phyloP scores from a whole-genome alignment of 2,113 vertebrate genomes.

The Eretmochelys imbricata region DNA sequence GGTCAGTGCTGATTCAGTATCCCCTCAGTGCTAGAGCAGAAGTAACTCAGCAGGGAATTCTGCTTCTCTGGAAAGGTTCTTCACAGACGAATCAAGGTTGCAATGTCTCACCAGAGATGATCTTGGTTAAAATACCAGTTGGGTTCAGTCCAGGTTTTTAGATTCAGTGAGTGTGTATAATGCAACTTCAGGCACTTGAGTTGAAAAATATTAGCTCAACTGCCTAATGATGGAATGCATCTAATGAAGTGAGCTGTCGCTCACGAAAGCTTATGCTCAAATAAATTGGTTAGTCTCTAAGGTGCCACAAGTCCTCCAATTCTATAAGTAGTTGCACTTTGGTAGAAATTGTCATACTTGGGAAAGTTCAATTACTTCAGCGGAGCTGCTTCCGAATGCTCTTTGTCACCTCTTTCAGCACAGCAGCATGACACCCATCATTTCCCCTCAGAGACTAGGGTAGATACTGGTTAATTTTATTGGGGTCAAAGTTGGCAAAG shows the following conservation, averaged over 20 bases:
- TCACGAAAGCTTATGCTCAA: too few species aligned
- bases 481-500: background rate
- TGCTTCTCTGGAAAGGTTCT: background rate
- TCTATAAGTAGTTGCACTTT: background rate
- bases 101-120: background rate
- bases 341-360: background rate
- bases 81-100: slow-evolving; percentile 34
- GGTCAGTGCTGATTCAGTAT: background rate
- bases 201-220: slow-evolving; percentile 10
- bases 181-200: background rate
- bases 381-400: too few species aligned
- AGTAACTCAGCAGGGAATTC: slow-evolving; percentile 37
- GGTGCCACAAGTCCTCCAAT: too few species aligned
- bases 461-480: background rate
- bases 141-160: background rate
- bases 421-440: background rate
- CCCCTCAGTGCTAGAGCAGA: background rate
- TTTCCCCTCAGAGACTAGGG: background rate
- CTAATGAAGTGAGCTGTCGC: too few species aligned
- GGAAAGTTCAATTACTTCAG: background rate
- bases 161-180: background rate
- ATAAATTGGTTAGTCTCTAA: too few species aligned
- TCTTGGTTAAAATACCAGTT: background rate
- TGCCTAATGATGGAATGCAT: background rate
- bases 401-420: background rate